phyloP scores from a whole-genome alignment of 2,888 invertebrate genomes.

The Synergus japonicus region DNA sequence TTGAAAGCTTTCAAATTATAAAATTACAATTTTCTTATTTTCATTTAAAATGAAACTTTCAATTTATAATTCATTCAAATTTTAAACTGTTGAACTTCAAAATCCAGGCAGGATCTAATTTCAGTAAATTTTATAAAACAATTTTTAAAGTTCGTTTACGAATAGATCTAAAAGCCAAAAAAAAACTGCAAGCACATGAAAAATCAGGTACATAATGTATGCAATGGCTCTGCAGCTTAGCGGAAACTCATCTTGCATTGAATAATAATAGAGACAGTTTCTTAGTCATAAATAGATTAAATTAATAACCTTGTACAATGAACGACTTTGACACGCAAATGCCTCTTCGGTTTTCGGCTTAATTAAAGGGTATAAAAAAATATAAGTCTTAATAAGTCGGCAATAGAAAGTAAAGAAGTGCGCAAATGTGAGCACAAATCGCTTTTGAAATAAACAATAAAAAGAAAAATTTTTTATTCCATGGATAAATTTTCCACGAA shows the following conservation, averaged over 20 bases:
- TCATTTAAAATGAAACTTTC: too few species aligned
- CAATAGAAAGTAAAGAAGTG: conserved; percentile 14
- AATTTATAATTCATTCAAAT: too few species aligned
- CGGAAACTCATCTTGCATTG: conserved; percentile 47
- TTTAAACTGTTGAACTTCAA: not conserved
- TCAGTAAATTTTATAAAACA: not conserved
- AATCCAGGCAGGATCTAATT: not conserved
- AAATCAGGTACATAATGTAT: conserved; percentile 32
- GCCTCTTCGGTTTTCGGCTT: conserved; percentile 33
- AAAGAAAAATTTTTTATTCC: not conserved
- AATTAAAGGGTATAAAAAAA: conserved; percentile 6
- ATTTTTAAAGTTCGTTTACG: conserved; percentile 25
- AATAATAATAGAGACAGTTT: conserved; percentile 53
- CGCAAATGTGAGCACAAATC: conserved; percentile 36
- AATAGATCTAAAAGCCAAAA: conserved; percentile 1
- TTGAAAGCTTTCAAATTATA: not conserved
- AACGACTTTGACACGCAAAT: conserved; percentile 50
- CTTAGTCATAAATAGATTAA: conserved; percentile 49
- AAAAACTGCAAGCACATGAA: conserved; percentile 31
- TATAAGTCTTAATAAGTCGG: conserved; percentile 12
- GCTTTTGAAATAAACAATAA: not conserved
- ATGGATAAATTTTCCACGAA: not conserved
- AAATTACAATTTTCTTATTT: not conserved
- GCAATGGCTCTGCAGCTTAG: conserved; percentile 2
- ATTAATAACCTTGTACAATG: conserved; percentile 51